phyloP scores from a whole-genome alignment of 2,888 invertebrate species.

The Aphidoletes aphidimyza region DNA sequence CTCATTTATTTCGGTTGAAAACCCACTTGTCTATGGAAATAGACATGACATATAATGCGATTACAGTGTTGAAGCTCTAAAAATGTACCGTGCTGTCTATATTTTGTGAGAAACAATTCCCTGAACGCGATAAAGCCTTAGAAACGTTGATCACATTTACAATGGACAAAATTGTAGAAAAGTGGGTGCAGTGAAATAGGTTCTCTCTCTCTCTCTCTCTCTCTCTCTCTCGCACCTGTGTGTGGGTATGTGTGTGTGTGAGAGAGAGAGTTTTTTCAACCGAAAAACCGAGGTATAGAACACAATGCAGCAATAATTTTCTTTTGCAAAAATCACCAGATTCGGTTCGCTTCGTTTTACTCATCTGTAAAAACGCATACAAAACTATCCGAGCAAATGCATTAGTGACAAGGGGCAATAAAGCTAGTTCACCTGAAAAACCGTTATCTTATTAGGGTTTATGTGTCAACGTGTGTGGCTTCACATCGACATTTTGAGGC shows the following conservation, averaged over 20 bases:
- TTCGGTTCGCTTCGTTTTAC: neutral
- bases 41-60: neutral
- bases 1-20: neutral
- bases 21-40: neutral
- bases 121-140: neutral
- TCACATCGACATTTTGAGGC: neutral
- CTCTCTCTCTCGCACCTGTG: no score
- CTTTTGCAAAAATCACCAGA: neutral
- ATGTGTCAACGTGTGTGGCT: neutral
- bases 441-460: constrained; percentile 24
- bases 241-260: no score
- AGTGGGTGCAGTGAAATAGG: no score
- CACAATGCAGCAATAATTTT: neutral
- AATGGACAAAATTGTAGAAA: neutral
- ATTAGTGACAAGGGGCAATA: neutral
- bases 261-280: no score
- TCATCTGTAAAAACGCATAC: neutral
- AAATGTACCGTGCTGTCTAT: neutral
- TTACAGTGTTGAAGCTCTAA: neutral
- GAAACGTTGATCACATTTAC: neutral
- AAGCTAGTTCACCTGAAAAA: neutral
- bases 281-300: neutral
- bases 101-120: neutral
- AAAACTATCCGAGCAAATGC: neutral
- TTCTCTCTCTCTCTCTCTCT: no score